Conservation (phyloP, 2,113 vertebrate genomes). For the Gopherus evgoodei region DNA sequence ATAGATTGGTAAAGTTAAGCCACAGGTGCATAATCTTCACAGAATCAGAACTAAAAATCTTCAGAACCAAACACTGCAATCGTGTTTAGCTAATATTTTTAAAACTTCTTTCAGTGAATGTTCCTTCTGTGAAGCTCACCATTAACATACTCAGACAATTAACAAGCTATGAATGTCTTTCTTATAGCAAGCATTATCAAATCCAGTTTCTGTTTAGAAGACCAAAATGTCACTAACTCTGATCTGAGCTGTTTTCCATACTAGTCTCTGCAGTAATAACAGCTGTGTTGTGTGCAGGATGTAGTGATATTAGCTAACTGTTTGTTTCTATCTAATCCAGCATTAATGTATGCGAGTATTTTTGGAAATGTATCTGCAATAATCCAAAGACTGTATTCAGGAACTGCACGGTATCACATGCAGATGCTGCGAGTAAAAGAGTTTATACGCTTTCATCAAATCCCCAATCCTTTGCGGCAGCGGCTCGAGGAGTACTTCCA, state of each 20-base stretch:
- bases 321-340: slow-evolving; percentile 81
- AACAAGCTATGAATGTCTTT: neutral
- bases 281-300: neutral
- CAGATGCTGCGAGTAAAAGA: slow-evolving; percentile 99
- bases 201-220: neutral
- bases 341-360: slow-evolving; percentile 99
- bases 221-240: neutral
- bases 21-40: neutral
- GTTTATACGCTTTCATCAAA: slow-evolving; percentile 99
- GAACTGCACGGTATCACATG: slow-evolving; percentile 96
- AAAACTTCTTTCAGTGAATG: neutral
- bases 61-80: slow-evolving; percentile 11
- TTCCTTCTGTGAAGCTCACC: neutral
- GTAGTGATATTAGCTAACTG: slow-evolving; percentile 3
- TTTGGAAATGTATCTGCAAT: slow-evolving; percentile 99
- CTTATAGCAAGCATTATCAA: neutral
- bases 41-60: neutral
- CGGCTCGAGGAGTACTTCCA: slow-evolving; percentile 98
- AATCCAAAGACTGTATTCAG: slow-evolving; percentile 98
- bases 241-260: neutral
- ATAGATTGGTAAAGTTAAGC: neutral
- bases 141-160: neutral
- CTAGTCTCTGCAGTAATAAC: neutral
- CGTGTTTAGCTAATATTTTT: neutral
- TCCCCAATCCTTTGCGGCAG: slow-evolving; percentile 96